Evolutionary conservation across 2,888 invertebrate genomes (phyloP).

Genomic region (Molorchus minor): DNA sequence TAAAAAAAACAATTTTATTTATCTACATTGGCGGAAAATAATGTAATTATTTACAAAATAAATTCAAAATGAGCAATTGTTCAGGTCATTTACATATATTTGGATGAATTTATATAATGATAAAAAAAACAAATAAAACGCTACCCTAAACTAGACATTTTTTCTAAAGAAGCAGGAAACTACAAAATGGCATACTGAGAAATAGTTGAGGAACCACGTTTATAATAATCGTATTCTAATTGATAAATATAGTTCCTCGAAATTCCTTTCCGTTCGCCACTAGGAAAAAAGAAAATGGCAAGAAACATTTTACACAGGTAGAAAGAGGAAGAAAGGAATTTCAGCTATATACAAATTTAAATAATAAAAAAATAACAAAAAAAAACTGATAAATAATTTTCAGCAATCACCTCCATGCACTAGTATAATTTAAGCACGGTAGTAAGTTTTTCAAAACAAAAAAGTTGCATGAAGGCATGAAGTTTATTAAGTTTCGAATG

Average conservation of each 20-base stretch:
- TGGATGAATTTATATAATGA: constrained; percentile 35
- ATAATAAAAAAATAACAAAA: constrained; percentile 48
- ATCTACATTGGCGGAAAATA: constrained; percentile 35
- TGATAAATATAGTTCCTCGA: constrained; percentile 16
- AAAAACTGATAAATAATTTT: constrained; percentile 50
- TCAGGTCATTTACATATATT: constrained; percentile 56
- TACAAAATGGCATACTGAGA: constrained; percentile 19
- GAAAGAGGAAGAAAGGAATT: constrained; percentile 20
- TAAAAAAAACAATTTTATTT: constrained; percentile 35
- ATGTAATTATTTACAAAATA: constrained; percentile 25
- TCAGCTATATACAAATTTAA: constrained; percentile 52
- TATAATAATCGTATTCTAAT: constrained; percentile 33
- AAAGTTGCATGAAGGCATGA: constrained; percentile 20
- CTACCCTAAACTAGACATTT: constrained; percentile 37
- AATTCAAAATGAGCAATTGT: constrained; percentile 52
- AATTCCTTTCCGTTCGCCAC: background rate
- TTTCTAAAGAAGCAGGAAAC: constrained; percentile 43
- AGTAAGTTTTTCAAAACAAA: constrained; percentile 15
- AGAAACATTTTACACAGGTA: constrained; percentile 34
- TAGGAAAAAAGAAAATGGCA: constrained; percentile 29
- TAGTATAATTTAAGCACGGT: constrained; percentile 1
- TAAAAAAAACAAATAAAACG: constrained; percentile 26
- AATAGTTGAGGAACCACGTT: constrained; percentile 11
- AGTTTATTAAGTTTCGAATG: constrained; percentile 26
- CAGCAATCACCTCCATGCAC: constrained; percentile 18